Evolutionary conservation across 2,113 vertebrate genomes (phyloP).

Genomic region (Planiliza haematocheilus): DNA sequence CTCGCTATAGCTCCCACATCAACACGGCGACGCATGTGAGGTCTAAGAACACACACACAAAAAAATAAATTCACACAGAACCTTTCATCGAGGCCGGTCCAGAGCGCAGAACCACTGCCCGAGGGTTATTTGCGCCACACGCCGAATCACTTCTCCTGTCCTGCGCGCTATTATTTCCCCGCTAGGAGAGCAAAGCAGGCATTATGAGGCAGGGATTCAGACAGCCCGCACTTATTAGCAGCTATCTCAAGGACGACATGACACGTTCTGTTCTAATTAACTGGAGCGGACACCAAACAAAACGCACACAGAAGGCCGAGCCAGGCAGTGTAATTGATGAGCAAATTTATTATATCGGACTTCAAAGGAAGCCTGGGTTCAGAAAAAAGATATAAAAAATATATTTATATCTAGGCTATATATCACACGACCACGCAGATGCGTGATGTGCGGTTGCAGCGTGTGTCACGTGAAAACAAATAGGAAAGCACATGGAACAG

Average conservation of each 20-base stretch:
- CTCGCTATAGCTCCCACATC: constrained; percentile 19
- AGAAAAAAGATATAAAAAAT: constrained; percentile 31
- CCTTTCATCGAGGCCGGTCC: neutral
- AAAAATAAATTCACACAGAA: neutral
- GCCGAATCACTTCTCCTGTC: neutral
- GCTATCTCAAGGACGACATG: constrained; percentile 65
- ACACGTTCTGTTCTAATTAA: constrained; percentile 69
- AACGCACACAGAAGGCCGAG: constrained; percentile 48
- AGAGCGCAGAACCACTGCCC: neutral
- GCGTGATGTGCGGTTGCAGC: neutral
- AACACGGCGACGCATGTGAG: neutral
- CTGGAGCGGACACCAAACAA: constrained; percentile 68
- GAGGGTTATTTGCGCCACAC: constrained; percentile 1
- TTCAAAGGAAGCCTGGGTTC: constrained; percentile 57
- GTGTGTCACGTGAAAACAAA: neutral
- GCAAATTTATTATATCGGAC: constrained; percentile 68
- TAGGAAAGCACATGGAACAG: neutral
- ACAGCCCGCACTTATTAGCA: constrained; percentile 64
- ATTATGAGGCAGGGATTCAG: constrained; percentile 38
- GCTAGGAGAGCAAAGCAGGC: constrained; percentile 24
- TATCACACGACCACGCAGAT: constrained; percentile 6
- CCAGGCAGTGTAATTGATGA: constrained; percentile 65
- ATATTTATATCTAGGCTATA: too few species aligned
- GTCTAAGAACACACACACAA: neutral
- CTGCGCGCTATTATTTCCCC: neutral